Conservation (phyloP, 2,888 invertebrate species). For the Coleophora deauratella region DNA sequence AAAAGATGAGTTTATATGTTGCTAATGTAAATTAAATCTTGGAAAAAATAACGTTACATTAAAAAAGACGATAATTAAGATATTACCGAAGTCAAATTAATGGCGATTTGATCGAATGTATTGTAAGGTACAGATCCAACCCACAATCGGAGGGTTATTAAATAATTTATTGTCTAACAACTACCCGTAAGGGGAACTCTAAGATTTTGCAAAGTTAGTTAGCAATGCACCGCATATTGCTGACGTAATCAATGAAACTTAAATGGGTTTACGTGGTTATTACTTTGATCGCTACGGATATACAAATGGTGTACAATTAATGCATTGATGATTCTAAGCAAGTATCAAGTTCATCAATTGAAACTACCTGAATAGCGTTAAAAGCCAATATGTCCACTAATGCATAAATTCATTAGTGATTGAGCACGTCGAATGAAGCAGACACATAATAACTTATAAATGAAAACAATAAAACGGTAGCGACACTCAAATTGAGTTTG, state of each 20-base stretch:
- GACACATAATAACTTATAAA: constrained; percentile 11
- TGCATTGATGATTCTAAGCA: no score
- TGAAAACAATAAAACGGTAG: constrained; percentile 34
- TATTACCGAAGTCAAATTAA: constrained; percentile 33
- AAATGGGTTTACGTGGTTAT: constrained; percentile 39
- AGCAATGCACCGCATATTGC: constrained; percentile 39
- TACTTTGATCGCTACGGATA: constrained; percentile 24
- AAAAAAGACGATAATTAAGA: constrained; percentile 16
- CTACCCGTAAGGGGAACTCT: constrained; percentile 55
- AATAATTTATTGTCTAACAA: constrained; percentile 69
- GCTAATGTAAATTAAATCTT: no score
- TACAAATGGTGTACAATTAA: not conserved
- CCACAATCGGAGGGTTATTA: constrained; percentile 54
- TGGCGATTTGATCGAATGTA: no score
- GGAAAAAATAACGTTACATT: no score
- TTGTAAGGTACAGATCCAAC: constrained; percentile 42
- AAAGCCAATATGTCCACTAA: no score
- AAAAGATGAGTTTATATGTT: no score
- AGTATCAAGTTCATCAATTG: no score
- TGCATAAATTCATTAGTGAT: constrained; percentile 16
- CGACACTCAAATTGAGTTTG: constrained; percentile 57
- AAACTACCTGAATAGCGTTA: no score
- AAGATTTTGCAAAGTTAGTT: constrained; percentile 57
- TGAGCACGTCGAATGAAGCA: constrained; percentile 13
- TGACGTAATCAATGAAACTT: constrained; percentile 44